Percentiles rank a stretch among this genome's conserved stretches.
phyloP scores from a whole-genome alignment of 2,113 vertebrate genomes.

The Taxidea taxus region DNA sequence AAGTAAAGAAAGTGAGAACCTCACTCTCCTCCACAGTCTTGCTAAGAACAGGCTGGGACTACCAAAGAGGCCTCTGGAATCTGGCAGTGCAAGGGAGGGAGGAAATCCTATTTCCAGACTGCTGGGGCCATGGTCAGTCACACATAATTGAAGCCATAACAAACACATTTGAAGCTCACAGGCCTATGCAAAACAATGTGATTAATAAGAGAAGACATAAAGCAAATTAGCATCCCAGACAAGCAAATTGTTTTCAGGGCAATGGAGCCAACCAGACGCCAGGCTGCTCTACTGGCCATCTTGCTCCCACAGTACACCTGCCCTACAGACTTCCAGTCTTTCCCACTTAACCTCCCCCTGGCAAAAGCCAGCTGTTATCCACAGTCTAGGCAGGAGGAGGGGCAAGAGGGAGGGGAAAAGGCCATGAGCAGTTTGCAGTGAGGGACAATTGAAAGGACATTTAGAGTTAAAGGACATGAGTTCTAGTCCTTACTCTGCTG shows the following conservation, averaged over 20 bases:
- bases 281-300: not conserved
- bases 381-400: not conserved
- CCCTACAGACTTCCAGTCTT: constrained; percentile 4
- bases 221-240: constrained; percentile 49
- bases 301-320: not conserved
- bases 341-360: not conserved
- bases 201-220: constrained; percentile 67
- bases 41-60: not conserved
- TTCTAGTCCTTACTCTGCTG: not conserved
- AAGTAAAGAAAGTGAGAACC: not conserved
- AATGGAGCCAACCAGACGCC: constrained; percentile 9
- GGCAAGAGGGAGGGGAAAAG: not conserved
- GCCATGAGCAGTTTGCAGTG: not conserved
- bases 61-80: not conserved
- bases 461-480: not conserved
- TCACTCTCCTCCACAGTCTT: not conserved
- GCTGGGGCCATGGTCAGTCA: constrained; percentile 51
- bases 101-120: constrained; percentile 45
- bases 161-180: constrained; percentile 66
- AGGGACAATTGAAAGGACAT: not conserved
- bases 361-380: not conserved
- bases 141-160: constrained; percentile 70
- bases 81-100: not conserved
- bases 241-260: constrained; percentile 58
- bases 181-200: constrained; percentile 46